These are phyloP conservation scores for Lithophane leautieri DNA, from an alignment of 2,888 invertebrate genomes.

Conservation along the genomic window DNA sequence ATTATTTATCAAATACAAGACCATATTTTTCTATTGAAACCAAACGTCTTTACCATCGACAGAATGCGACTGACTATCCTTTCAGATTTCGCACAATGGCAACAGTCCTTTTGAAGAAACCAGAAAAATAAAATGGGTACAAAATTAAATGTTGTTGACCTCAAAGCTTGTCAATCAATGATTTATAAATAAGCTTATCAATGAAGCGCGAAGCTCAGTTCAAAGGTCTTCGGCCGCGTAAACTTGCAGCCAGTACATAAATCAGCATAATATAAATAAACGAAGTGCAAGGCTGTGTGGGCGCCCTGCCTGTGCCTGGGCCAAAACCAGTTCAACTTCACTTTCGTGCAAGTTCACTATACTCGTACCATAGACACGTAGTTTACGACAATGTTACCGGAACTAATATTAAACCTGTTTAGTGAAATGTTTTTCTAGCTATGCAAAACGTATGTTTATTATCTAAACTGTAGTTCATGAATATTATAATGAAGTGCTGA, in stretches of 20 bases:
- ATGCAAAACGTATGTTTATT: slow-evolving; percentile 27
- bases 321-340: slow-evolving; percentile 58
- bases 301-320: slow-evolving; percentile 51
- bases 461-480: slow-evolving; percentile 15
- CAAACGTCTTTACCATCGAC: background rate
- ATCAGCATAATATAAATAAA: slow-evolving; percentile 65
- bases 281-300: slow-evolving; percentile 59
- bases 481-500: slow-evolving; percentile 22
- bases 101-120: slow-evolving; percentile 18
- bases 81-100: slow-evolving; percentile 4
- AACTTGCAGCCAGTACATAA: slow-evolving; percentile 62
- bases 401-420: slow-evolving; percentile 40
- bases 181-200: slow-evolving; percentile 69
- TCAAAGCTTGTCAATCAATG: slow-evolving; percentile 62
- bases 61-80: background rate
- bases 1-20: too few relatives aligned
- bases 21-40: background rate
- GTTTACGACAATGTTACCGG: slow-evolving; percentile 37
- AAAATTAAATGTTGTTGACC: slow-evolving; percentile 52
- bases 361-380: slow-evolving; percentile 20
- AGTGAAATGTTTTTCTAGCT: slow-evolving; percentile 18
- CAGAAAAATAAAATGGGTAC: slow-evolving; percentile 12
- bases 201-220: slow-evolving; percentile 66
- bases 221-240: slow-evolving; percentile 72
- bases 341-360: slow-evolving; percentile 61